Percentiles rank a stretch among this genome's conserved stretches.
Conservation (phyloP, 2,113 vertebrate species). For the Peucedramus taeniatus region DNA sequence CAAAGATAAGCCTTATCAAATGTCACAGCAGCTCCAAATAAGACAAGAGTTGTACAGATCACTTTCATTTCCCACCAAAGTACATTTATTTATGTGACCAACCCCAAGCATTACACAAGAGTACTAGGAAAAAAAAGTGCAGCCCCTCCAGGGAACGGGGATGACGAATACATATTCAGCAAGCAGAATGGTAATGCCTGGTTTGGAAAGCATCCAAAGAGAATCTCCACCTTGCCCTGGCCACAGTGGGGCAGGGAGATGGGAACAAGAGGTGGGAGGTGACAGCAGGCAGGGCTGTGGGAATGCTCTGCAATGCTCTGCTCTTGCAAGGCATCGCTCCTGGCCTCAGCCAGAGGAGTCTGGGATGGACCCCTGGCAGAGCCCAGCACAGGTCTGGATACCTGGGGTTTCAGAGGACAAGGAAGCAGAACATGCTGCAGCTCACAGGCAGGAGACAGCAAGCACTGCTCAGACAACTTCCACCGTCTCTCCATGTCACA, state of each 20-base stretch:
- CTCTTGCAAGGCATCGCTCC: fast-evolving
- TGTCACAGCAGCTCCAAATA: neutral
- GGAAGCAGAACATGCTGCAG: neutral
- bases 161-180: neutral
- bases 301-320: neutral
- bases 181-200: neutral
- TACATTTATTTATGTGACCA: neutral
- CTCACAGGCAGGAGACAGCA: neutral
- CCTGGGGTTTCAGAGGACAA: neutral
- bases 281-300: neutral
- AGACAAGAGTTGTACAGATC: neutral
- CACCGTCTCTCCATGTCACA: neutral
- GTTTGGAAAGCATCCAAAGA: neutral
- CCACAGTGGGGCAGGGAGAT: neutral
- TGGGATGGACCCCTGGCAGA: neutral
- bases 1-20: slow-evolving; percentile 25
- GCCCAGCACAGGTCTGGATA: fast-evolving
- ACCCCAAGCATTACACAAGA: neutral
- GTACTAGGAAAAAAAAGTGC: neutral
- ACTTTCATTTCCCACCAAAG: neutral
- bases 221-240: neutral
- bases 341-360: neutral
- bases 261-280: neutral
- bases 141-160: neutral
- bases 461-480: neutral